phyloP scores from a whole-genome alignment of 1,140 invertebrate species.

The Brachionus asplanchnoidis region DNA sequence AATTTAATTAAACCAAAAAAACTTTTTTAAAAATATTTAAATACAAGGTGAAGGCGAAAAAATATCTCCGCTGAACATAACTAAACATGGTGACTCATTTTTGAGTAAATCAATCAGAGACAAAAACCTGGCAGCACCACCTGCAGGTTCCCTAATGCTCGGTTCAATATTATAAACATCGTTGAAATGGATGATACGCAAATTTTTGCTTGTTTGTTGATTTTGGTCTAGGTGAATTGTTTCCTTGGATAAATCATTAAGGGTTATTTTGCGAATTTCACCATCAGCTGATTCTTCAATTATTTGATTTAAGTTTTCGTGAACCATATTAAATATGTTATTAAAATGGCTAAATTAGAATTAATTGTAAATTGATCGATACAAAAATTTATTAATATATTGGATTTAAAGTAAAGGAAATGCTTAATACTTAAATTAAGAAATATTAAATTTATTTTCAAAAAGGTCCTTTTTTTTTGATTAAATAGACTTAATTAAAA shows the following conservation, averaged over 20 bases:
- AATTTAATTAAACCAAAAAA: not conserved
- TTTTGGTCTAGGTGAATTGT: not conserved
- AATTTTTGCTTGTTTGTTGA: not conserved
- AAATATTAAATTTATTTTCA: too few species aligned
- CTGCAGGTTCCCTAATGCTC: conserved; percentile 64
- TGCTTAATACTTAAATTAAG: too few species aligned
- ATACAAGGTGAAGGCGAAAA: conserved; percentile 82
- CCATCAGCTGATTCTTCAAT: not conserved
- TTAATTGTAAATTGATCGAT: too few species aligned
- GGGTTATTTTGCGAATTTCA: not conserved
- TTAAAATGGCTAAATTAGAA: not conserved
- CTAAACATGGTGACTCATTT: conserved; percentile 67
- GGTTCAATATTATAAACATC: conserved; percentile 87
- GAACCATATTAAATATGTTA: not conserved
- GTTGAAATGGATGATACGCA: conserved; percentile 68
- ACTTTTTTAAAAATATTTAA: conserved; percentile 51
- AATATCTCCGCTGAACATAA: conserved; percentile 81
- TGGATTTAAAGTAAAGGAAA: too few species aligned
- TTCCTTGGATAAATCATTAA: not conserved
- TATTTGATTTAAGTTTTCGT: conserved; percentile 1
- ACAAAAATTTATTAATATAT: too few species aligned
- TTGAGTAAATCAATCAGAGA: conserved; percentile 69
- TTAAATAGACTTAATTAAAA: too few species aligned
- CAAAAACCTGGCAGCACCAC: conserved; percentile 75
- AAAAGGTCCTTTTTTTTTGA: too few species aligned